Conservation (phyloP, 1,140 invertebrate genomes). For the Pemphigus obesinymphae region DNA sequence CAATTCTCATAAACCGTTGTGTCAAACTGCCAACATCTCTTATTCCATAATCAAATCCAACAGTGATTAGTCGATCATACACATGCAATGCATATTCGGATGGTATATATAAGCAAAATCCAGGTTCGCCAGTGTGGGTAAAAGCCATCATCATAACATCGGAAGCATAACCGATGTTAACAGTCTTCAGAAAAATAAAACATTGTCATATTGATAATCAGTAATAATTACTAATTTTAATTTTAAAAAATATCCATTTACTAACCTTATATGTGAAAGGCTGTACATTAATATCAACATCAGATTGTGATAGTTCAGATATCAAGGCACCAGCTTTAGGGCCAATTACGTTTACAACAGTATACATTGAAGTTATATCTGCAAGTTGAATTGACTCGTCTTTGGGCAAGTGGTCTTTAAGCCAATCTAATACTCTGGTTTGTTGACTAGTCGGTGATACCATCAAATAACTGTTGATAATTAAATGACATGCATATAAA, state of each 20-base stretch:
- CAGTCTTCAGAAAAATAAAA: constrained; percentile 53
- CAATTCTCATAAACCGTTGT: constrained; percentile 66
- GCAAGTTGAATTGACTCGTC: constrained; percentile 75
- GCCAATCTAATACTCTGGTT: constrained; percentile 87
- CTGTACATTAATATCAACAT: constrained; percentile 63
- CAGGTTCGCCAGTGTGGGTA: constrained; percentile 77
- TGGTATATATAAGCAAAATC: constrained; percentile 76
- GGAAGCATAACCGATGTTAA: constrained; percentile 71
- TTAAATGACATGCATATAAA: background rate
- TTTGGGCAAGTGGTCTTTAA: constrained; percentile 76
- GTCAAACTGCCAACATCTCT: constrained; percentile 71
- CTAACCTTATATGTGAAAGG: constrained; percentile 69
- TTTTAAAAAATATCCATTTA: background rate
- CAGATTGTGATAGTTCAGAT: constrained; percentile 62
- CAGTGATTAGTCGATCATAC: constrained; percentile 65
- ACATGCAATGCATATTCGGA: constrained; percentile 74
- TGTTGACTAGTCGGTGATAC: constrained; percentile 97
- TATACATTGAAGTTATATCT: constrained; percentile 90
- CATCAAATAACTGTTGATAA: constrained; percentile 85
- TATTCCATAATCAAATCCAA: constrained; percentile 63
- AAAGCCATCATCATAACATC: constrained; percentile 74
- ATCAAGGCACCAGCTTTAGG: constrained; percentile 69
- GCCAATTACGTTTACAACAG: constrained; percentile 78
- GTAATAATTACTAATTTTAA: background rate
- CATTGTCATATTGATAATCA: background rate